Conservation (phyloP, 2,888 invertebrate genomes). For the Craniophora ligustri region DNA sequence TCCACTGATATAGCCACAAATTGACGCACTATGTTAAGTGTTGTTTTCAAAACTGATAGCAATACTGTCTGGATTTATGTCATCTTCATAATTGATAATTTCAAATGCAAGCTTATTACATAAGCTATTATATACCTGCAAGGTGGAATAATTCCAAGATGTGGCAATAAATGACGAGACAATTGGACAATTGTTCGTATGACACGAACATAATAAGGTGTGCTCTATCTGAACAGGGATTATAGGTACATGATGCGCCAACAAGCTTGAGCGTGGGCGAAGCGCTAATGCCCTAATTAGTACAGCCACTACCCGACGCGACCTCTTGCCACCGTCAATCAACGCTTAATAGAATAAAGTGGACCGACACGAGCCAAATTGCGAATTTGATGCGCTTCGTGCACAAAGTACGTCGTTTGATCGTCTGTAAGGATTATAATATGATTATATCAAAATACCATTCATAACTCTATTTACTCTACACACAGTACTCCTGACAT, state of each 20-base stretch:
- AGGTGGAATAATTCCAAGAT: slow-evolving; percentile 28
- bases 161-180: slow-evolving; percentile 33
- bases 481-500: slow-evolving; percentile 11
- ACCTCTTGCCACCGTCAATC: slow-evolving; percentile 84
- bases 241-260: slow-evolving; percentile 61
- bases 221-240: slow-evolving; percentile 53
- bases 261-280: slow-evolving; percentile 79
- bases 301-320: slow-evolving; percentile 80
- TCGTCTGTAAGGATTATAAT: slow-evolving; percentile 24
- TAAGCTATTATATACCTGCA: slow-evolving; percentile 6
- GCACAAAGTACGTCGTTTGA: slow-evolving; percentile 38
- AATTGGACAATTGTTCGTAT: slow-evolving; percentile 46
- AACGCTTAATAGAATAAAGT: slow-evolving; percentile 84
- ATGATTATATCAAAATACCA: slow-evolving; percentile 25
- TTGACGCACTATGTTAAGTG: slow-evolving; percentile 31
- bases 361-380: slow-evolving; percentile 75
- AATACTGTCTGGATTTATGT: slow-evolving; percentile 23
- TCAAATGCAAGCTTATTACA: background rate
- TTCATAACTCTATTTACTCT: slow-evolving; percentile 16
- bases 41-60: slow-evolving; percentile 39
- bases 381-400: slow-evolving; percentile 70
- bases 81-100: slow-evolving; percentile 17
- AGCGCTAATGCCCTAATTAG: slow-evolving; percentile 81
- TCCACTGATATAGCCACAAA: slow-evolving; percentile 38
- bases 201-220: slow-evolving; percentile 52